phyloP scores from a whole-genome alignment of 2,888 invertebrate species.

The Hyposoter dolosus region DNA sequence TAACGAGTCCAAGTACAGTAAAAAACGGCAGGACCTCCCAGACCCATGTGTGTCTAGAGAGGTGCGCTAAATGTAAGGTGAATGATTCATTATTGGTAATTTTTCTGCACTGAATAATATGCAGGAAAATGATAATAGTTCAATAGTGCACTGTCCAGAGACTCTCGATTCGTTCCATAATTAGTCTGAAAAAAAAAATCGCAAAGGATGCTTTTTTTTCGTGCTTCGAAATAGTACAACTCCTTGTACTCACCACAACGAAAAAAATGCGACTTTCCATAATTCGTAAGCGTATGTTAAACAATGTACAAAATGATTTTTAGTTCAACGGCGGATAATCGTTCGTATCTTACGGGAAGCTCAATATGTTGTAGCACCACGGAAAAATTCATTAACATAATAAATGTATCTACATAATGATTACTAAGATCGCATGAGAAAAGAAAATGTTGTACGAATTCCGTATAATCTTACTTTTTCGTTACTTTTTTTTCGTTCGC shows the following conservation, averaged over 20 bases:
- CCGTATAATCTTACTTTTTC: not conserved
- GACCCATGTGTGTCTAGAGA: too few relatives aligned
- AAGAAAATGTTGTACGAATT: slow-evolving; percentile 34
- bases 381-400: slow-evolving; percentile 59
- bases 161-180: too few relatives aligned
- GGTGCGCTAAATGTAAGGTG: too few relatives aligned
- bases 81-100: too few relatives aligned
- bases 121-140: too few relatives aligned
- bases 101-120: too few relatives aligned
- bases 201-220: too few relatives aligned
- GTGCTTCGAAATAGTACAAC: not conserved
- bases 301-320: slow-evolving; percentile 71
- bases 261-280: slow-evolving; percentile 73
- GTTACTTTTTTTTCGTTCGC: slow-evolving; percentile 15
- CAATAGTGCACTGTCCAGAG: too few relatives aligned
- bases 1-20: too few relatives aligned
- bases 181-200: too few relatives aligned
- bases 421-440: slow-evolving; percentile 27
- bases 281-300: slow-evolving; percentile 74
- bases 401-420: slow-evolving; percentile 29
- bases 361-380: slow-evolving; percentile 62
- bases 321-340: slow-evolving; percentile 63
- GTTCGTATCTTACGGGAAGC: slow-evolving; percentile 66
- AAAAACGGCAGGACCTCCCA: too few relatives aligned
- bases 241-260: slow-evolving; percentile 70